These are phyloP conservation scores for Chauna torquata DNA, from an alignment of 2,113 vertebrate genomes.

Conservation along the genomic window DNA sequence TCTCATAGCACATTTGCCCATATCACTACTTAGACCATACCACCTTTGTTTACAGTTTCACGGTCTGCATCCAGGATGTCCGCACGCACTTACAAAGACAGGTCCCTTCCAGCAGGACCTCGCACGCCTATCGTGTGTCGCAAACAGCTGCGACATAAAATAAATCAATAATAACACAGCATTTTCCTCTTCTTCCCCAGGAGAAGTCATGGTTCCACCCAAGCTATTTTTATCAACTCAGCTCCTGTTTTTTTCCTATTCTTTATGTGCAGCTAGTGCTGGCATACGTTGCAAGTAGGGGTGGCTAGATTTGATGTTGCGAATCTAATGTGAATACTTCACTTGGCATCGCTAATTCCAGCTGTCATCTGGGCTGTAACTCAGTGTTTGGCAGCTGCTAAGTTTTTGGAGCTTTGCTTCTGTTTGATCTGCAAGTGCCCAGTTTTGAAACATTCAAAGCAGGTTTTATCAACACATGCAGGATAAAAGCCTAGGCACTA, in stretches of 20 bases:
- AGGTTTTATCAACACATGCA: background rate
- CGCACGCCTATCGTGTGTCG: background rate
- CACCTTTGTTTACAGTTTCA: background rate
- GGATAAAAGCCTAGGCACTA: background rate
- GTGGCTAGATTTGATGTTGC: background rate
- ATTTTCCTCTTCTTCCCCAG: background rate
- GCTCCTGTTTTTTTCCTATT: background rate
- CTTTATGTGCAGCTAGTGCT: background rate
- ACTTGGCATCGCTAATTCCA: background rate
- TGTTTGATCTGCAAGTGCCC: background rate
- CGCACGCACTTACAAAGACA: background rate
- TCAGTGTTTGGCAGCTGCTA: background rate
- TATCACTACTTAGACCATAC: background rate
- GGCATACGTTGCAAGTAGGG: background rate
- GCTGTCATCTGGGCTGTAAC: background rate
- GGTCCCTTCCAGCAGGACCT: background rate
- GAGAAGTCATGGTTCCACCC: background rate
- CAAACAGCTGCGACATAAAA: background rate
- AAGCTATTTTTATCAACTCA: background rate
- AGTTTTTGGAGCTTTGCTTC: background rate
- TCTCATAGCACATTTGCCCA: background rate
- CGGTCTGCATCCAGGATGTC: background rate
- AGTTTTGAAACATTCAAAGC: background rate
- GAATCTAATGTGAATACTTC: background rate
- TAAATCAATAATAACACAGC: background rate